These are phyloP conservation scores for Lanistes nyassanus DNA, from an alignment of 1,140 invertebrate genomes.

Conservation along the genomic window DNA sequence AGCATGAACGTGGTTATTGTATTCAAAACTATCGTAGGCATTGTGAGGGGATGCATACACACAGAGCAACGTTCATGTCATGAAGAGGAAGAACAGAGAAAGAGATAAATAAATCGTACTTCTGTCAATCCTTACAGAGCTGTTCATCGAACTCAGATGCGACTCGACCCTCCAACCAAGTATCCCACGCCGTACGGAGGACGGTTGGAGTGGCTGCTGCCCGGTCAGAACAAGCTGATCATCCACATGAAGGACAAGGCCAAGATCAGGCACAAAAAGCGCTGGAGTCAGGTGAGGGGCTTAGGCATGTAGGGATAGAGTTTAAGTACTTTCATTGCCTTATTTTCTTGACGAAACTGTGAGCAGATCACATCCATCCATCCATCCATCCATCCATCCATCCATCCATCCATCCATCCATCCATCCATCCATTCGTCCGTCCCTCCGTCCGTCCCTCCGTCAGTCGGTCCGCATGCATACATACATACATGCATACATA, in stretches of 20 bases:
- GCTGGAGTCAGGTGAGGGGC: constrained; percentile 68
- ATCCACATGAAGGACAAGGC: constrained; percentile 97
- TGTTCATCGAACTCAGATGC: constrained; percentile 29
- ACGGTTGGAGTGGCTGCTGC: constrained; percentile 91
- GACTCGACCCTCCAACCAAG: constrained; percentile 69
- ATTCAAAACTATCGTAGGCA: too few species aligned
- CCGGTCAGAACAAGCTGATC: constrained; percentile 97
- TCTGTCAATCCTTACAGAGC: constrained; percentile 7
- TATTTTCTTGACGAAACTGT: too few species aligned
- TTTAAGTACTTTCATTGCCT: too few species aligned
- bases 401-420: too few species aligned
- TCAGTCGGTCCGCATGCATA: neutral
- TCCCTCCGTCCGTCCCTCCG: too few species aligned
- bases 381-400: too few species aligned
- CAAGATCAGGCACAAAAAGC: constrained; percentile 91
- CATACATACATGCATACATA: constrained; percentile 3
- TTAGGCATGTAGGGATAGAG: too few species aligned
- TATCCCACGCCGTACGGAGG: constrained; percentile 96
- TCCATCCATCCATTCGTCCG: too few species aligned
- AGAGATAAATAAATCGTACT: neutral
- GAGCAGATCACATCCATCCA: too few species aligned
- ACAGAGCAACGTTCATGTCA: neutral
- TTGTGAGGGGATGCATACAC: neutral
- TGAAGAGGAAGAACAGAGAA: neutral
- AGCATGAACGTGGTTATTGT: too few species aligned